Base-by-base conservation (phyloP, 2,797 vertebrate genomes). In the Cichlasoma orientale region DNA sequence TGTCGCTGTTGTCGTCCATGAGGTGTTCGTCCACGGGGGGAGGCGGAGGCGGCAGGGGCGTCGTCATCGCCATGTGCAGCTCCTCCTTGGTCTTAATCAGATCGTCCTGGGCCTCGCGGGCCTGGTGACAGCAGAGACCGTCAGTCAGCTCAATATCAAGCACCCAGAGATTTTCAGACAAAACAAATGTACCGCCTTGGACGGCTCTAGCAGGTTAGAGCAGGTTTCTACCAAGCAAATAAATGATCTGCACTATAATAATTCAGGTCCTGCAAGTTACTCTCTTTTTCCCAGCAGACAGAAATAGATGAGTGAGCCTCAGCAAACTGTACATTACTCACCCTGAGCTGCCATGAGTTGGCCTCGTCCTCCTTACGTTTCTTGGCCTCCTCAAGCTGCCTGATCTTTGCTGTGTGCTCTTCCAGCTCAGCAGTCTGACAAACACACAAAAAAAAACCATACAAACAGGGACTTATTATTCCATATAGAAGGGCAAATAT, bases 21-120 rank as follows among this genome's bases (percentile, higher is more conserved):
- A 52, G 56, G 0, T 95, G 91, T 63, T 96, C 96, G 79, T 94
- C 96, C 85, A 95, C 85, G 0, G 97, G 96, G 78, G 93, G 93
- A 27, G 96, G 97, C 0, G 97, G 97, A 1, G 91, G 90, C 0
- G 95, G 97, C 0, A 95, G 96, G 0, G 97, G 97, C 1, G 92
- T 82, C 0, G 94, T 94, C 96, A 97, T 97, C 79, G 96, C 96
- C 85, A 95, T 93, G 11, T 97, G 94, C 52, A 99, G 95, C 92
- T 99, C 97, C 88, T 98, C 97, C 72, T 95, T 97, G 61, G 97
- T 99, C 94, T 96, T 97, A 4, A 96, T 38, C 83, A 98, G 94
- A 83, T 98, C 96, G 0, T 96, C 93, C 90, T 99, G 97, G 23
- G 97, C 98, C 89, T 97, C 97, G 56, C 56, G 92, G 68, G 97